phyloP scores from a whole-genome alignment of 2,113 vertebrate species.

The Andinoacara biseriatus region DNA sequence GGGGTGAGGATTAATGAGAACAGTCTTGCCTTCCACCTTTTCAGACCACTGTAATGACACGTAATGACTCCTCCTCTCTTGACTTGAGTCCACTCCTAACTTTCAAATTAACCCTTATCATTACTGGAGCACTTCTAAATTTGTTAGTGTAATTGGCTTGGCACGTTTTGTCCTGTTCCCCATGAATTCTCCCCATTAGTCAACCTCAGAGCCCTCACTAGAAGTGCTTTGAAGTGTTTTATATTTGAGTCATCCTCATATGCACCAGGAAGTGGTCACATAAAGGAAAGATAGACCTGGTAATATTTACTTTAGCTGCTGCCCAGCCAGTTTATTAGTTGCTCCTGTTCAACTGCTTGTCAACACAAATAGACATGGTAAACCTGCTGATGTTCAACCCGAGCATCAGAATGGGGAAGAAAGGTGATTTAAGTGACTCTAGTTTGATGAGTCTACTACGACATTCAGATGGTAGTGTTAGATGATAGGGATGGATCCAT shows the following conservation, averaged over 20 bases:
- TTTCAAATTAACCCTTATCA: slow-evolving; percentile 63
- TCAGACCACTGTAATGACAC: slow-evolving; percentile 80
- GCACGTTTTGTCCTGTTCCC: slow-evolving; percentile 41
- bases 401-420: neutral
- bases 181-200: slow-evolving; percentile 52
- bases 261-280: neutral
- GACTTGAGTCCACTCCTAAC: slow-evolving; percentile 43
- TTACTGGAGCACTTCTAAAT: slow-evolving; percentile 68
- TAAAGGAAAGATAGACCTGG: neutral
- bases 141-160: slow-evolving; percentile 71
- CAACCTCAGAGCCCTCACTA: neutral
- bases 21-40: slow-evolving; percentile 51
- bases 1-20: slow-evolving; percentile 61
- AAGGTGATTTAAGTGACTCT: no score
- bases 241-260: slow-evolving; percentile 19
- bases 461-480: no score
- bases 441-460: no score
- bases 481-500: no score
- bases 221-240: neutral
- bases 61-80: slow-evolving; percentile 59
- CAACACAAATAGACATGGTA: neutral
- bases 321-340: neutral
- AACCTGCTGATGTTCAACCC: neutral
- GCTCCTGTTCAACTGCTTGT: neutral
- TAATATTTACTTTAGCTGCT: neutral